These are phyloP conservation scores for Notodonta dromedarius DNA, from an alignment of 2,888 invertebrate genomes.

Conservation along the genomic window DNA sequence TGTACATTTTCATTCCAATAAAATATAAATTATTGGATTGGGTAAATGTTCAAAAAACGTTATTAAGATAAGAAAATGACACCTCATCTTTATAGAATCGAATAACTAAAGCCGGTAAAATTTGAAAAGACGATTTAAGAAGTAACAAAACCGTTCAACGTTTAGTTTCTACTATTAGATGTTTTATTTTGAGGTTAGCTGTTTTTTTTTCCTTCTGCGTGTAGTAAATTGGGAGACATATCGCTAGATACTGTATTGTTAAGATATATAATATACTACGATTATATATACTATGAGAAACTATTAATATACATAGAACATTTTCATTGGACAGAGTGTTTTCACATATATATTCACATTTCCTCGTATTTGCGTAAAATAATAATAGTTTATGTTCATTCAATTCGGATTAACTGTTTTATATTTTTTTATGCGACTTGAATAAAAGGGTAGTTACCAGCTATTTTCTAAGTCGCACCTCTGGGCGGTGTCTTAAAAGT, in stretches of 20 bases:
- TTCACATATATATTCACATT: conserved; percentile 5
- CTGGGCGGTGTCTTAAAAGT: no score
- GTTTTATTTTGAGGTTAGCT: conserved; percentile 62
- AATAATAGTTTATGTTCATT: no score
- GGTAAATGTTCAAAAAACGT: no score
- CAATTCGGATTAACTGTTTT: no score
- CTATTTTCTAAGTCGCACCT: no score
- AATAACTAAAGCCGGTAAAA: conserved; percentile 7
- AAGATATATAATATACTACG: conserved; percentile 43
- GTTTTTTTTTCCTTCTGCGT: conserved; percentile 61
- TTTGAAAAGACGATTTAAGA: conserved; percentile 22
- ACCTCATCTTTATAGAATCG: no score
- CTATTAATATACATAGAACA: conserved; percentile 8
- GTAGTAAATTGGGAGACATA: conserved; percentile 81
- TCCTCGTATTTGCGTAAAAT: no score
- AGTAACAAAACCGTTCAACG: conserved; percentile 22
- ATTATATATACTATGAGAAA: conserved; percentile 7
- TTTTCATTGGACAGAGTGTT: conserved; percentile 7
- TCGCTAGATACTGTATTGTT: conserved; percentile 74
- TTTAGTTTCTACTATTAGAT: conserved; percentile 38
- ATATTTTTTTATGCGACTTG: no score
- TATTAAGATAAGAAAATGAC: no score
- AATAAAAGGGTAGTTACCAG: no score
- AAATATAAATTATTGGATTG: no score
- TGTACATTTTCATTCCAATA: background rate